Base-by-base conservation (phyloP, 1,140 invertebrate genomes). In the Cydia strobilella region DNA sequence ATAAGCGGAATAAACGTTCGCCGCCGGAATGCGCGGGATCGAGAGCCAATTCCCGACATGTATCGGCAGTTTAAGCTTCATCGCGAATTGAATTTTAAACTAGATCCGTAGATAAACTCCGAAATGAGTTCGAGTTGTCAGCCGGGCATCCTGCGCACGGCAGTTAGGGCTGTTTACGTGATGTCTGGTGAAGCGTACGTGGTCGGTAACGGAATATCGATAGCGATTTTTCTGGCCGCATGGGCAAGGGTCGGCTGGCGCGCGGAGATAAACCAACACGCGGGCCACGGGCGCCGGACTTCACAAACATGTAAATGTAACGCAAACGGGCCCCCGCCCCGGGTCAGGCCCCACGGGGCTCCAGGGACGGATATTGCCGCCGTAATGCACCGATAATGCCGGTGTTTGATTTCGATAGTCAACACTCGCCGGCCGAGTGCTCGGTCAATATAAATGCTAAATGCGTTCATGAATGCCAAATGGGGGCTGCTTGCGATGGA, bases 1-100 rank as follows among this genome's bases (percentile, higher is more conserved):
- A 90, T 90, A 89, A 90, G 88, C 90, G 85, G 88, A 90, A 90
- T 88, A 89, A 90, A 88, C 81, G 85, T 79, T 83, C 76, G 77
- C 79, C 76, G 81, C 74, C 75, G 82, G 84, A 86, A 85, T 85
- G 79, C 71, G 80, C 80, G 12, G 63, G 69, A 27, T 59, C 65
- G 72, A 31, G 75, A 51, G 71, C 74, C 71, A 62, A 73, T 72
- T 27, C 77, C 72, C 42, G 27, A 69, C 65, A 35, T 69, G 65
- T 69, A 69, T 69, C 27, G 63, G 27, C 65, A 69, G 65, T 69
- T 69, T 69, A 69, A 69, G 65, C 65, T 69, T 69, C 65, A 69
- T 69, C 31, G 65, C 65, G 65, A 69, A 69, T 69, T 69, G 65
- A 69, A 69, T 69, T 69, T 69, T 69, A 69, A 69, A 69, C 65